phyloP scores from a whole-genome alignment of 2,113 vertebrate genomes.

The Mobula hypostoma region DNA sequence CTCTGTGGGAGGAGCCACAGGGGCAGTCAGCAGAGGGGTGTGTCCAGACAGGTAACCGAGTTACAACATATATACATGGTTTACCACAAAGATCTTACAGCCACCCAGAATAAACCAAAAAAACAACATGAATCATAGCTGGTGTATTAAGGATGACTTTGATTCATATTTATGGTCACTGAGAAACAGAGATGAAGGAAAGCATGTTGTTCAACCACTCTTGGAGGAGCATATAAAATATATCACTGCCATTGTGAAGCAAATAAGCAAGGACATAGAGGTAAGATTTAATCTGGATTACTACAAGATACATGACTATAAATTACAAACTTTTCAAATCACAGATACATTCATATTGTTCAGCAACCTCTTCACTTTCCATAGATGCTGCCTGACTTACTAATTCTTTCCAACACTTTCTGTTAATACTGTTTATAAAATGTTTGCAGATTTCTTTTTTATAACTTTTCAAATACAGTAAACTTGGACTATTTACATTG shows the following conservation, averaged over 20 bases:
- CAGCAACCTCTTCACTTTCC: too few species aligned
- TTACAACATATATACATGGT: too few species aligned
- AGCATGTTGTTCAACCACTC: conserved; percentile 62
- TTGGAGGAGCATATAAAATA: conserved; percentile 68
- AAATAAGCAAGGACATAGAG: conserved; percentile 67
- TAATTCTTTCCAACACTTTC: too few species aligned
- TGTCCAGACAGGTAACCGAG: too few species aligned
- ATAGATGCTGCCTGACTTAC: too few species aligned
- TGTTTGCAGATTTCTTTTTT: neutral
- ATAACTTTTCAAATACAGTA: too few species aligned
- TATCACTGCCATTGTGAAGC: conserved; percentile 64
- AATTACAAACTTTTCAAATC: neutral
- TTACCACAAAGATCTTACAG: conserved; percentile 51
- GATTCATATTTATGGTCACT: conserved; percentile 62
- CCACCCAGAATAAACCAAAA: conserved; percentile 62
- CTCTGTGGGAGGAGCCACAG: too few species aligned
- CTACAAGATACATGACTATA: neutral
- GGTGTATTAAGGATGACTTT: conserved; percentile 66
- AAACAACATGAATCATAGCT: conserved; percentile 63
- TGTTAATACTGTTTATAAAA: too few species aligned
- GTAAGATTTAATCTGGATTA: conserved; percentile 44
- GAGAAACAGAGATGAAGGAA: conserved; percentile 63
- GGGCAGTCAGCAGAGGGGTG: too few species aligned
- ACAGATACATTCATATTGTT: too few species aligned
- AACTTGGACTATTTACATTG: neutral